Evolutionary conservation across 2,113 vertebrate genomes (phyloP).

Genomic region (Otocyon megalotis): DNA sequence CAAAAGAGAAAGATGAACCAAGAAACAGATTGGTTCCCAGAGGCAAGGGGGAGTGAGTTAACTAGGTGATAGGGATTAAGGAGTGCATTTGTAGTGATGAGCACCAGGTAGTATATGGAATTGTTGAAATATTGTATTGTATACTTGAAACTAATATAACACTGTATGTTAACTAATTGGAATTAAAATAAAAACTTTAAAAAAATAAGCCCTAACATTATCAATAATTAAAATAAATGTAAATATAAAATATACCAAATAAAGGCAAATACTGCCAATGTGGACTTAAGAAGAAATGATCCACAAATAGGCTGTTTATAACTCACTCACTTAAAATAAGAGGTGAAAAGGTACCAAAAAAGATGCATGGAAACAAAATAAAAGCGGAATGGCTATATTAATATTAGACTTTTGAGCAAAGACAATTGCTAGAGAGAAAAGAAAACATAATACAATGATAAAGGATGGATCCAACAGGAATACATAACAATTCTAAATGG

Average conservation of each 20-base stretch:
- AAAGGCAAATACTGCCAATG: background rate
- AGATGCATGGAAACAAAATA: background rate
- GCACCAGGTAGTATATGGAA: background rate
- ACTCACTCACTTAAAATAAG: background rate
- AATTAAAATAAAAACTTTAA: background rate
- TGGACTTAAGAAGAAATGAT: background rate
- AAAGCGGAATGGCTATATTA: background rate
- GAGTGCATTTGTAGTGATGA: background rate
- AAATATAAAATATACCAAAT: background rate
- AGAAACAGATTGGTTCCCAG: background rate
- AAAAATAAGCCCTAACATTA: background rate
- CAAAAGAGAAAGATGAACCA: background rate
- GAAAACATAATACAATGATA: background rate
- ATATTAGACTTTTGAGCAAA: background rate
- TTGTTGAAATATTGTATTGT: background rate
- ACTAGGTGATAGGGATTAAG: background rate
- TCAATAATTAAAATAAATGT: background rate
- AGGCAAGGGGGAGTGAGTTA: background rate
- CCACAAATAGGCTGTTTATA: background rate
- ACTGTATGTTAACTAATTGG: background rate
- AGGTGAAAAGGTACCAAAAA: background rate
- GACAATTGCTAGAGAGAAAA: background rate
- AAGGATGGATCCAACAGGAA: background rate
- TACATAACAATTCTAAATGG: background rate
- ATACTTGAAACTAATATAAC: background rate